These are phyloP conservation scores for Macropus fuliginosus DNA, from an alignment of 2,797 vertebrate species.

Conservation along the genomic window DNA sequence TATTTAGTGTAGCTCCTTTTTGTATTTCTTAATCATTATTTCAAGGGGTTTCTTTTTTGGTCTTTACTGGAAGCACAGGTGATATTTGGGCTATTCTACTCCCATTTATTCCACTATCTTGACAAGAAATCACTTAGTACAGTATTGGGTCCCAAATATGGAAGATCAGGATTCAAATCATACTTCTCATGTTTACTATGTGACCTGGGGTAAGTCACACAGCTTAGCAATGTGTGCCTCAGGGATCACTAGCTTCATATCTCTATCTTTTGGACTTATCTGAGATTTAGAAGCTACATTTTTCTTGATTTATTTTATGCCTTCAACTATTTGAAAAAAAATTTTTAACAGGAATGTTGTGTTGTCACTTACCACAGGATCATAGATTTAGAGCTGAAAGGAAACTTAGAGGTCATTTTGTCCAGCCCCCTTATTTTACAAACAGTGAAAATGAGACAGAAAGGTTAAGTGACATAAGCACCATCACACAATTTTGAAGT, in stretches of 20 bases:
- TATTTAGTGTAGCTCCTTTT: neutral
- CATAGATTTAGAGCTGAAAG: no score
- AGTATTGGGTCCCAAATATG: neutral
- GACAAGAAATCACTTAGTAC: neutral
- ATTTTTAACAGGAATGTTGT: neutral
- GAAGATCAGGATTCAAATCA: neutral
- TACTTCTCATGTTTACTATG: slow-evolving; percentile 5
- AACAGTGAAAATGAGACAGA: neutral
- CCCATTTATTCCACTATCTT: neutral
- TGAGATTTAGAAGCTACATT: neutral
- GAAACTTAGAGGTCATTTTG: neutral
- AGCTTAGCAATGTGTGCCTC: neutral
- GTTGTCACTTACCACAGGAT: neutral
- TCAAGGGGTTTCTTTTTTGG: neutral
- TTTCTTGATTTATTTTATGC: neutral
- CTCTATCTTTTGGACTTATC: slow-evolving; percentile 5
- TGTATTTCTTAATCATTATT: neutral
- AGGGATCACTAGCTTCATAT: neutral
- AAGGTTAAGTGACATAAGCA: neutral
- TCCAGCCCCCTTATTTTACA: neutral
- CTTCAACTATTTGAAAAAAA: slow-evolving; percentile 26
- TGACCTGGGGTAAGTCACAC: neutral
- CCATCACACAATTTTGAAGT: neutral
- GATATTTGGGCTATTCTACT: neutral
- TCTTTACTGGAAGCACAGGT: neutral